phyloP scores from a whole-genome alignment of 1,140 invertebrate genomes.

The Lordiphosa mommai region DNA sequence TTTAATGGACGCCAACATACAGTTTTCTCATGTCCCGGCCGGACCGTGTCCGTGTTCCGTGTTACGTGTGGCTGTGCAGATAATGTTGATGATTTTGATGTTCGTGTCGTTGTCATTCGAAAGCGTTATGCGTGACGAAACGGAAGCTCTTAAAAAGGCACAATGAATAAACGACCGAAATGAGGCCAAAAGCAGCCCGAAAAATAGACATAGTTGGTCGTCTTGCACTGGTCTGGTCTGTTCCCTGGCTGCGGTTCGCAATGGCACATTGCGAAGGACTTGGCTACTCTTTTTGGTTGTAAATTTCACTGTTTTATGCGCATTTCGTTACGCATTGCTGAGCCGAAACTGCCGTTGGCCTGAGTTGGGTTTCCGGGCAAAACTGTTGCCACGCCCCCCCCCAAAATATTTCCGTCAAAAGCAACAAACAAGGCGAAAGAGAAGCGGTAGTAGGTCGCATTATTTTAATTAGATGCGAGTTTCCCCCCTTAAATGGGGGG shows the following conservation, averaged over 20 bases:
- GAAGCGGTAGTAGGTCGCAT: constrained; percentile 23
- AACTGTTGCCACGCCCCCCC: constrained; percentile 49
- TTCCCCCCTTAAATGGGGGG: constrained; percentile 4
- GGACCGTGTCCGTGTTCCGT: constrained; percentile 22
- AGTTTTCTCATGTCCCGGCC: constrained; percentile 11
- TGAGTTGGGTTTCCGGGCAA: constrained; percentile 17
- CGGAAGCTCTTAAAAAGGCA: constrained; percentile 65
- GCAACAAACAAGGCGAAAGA: constrained; percentile 6
- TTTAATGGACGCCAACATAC: constrained; percentile 19
- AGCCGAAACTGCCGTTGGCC: constrained; percentile 29
- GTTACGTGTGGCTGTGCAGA: constrained; percentile 40
- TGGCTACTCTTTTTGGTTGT: constrained; percentile 44
- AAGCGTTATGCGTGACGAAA: constrained; percentile 72
- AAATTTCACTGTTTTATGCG: constrained; percentile 66
- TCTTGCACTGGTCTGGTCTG: constrained; percentile 12
- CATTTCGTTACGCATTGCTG: constrained; percentile 60
- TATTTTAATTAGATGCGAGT: constrained; percentile 67
- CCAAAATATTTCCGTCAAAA: constrained; percentile 45
- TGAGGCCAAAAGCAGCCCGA: constrained; percentile 56
- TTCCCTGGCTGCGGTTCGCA: constrained; percentile 44
- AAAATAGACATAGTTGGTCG: constrained; percentile 10
- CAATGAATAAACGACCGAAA: constrained; percentile 65
- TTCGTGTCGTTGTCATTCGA: constrained; percentile 60
- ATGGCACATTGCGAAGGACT: constrained; percentile 63
- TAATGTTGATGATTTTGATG: constrained; percentile 72